Evolutionary conservation across 2,797 vertebrate genomes (phyloP).

Genomic region (Pipistrellus pygmaeus): DNA sequence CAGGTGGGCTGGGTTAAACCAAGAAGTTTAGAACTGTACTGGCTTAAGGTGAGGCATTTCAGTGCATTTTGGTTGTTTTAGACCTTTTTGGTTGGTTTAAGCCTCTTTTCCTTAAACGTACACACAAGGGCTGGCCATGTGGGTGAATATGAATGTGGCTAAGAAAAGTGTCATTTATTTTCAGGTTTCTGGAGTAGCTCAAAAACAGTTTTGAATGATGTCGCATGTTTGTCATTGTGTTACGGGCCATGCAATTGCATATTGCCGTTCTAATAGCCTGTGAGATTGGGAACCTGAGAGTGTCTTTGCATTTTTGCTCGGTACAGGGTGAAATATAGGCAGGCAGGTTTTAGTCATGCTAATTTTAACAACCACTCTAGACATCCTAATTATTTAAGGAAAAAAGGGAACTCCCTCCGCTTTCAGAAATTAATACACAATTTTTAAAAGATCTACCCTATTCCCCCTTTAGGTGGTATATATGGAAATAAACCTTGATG

Average conservation of each 20-base stretch:
- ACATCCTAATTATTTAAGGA: neutral
- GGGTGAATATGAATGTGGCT: neutral
- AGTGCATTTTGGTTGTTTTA: neutral
- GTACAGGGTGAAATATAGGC: slow-evolving; percentile 21
- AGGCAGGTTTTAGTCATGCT: slow-evolving; percentile 35
- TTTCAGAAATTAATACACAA: slow-evolving; percentile 35
- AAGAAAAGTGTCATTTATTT: neutral
- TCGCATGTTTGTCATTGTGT: neutral
- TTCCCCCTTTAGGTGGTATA: neutral
- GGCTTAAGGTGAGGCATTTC: neutral
- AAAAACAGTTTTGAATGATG: fast-evolving
- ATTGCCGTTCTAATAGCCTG: slow-evolving; percentile 1
- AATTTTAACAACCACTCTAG: neutral
- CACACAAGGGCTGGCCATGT: fast-evolving
- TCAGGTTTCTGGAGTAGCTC: neutral
- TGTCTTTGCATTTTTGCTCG: slow-evolving; percentile 58
- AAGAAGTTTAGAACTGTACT: neutral
- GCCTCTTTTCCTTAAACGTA: slow-evolving; percentile 37
- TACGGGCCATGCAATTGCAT: neutral
- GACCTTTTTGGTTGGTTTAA: neutral
- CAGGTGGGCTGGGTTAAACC: neutral
- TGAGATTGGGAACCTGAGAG: slow-evolving; percentile 37
- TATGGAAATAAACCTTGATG: neutral
- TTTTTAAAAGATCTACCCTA: neutral
- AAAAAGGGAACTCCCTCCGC: neutral